Evolutionary conservation across 2,797 vertebrate genomes (phyloP).

Genomic region (Molothrus aeneus): DNA sequence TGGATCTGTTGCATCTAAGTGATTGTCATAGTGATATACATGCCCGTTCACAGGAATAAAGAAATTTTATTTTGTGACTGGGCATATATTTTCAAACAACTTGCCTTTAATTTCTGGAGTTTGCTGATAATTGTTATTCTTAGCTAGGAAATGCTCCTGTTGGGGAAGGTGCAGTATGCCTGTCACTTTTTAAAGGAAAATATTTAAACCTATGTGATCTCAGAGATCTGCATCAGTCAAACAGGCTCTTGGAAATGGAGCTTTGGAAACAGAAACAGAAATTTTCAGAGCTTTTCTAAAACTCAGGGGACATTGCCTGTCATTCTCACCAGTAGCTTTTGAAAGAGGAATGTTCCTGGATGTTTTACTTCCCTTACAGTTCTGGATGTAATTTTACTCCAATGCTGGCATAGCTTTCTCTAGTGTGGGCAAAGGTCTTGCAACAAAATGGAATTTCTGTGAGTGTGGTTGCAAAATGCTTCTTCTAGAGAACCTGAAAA

Average conservation of each 20-base stretch:
- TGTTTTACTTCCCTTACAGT: neutral
- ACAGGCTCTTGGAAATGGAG: neutral
- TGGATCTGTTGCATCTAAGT: neutral
- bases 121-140: neutral
- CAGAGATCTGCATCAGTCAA: neutral
- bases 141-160: neutral
- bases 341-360: neutral
- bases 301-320: neutral
- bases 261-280: neutral
- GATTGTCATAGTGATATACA: neutral
- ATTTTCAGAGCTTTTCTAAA: constrained; percentile 10
- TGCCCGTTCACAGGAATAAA: neutral
- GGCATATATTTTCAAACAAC: neutral
- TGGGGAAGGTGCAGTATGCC: neutral
- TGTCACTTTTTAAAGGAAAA: neutral
- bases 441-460: constrained; percentile 17
- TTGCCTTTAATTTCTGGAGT: neutral
- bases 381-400: neutral
- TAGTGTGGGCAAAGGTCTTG: neutral
- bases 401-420: neutral
- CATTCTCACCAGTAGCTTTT: constrained; percentile 8
- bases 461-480: neutral
- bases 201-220: neutral
- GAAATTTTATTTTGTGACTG: neutral
- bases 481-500: constrained; percentile 24